Evolutionary conservation across 2,888 invertebrate species (phyloP).

Genomic region (Uropetala carovei): DNA sequence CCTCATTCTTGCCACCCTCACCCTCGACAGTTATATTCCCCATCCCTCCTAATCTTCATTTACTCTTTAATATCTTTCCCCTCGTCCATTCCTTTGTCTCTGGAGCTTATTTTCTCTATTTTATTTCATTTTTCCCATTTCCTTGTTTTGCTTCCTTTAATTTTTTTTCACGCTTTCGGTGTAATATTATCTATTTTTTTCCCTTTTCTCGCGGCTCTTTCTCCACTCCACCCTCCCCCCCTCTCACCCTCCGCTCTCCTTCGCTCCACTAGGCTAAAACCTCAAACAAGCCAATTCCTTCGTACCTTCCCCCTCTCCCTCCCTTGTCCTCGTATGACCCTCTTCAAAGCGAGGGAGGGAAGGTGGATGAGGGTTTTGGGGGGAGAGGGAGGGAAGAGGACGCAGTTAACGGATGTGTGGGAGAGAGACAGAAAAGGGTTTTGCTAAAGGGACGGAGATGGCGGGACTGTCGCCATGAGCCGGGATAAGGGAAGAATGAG

Average conservation of each 20-base stretch:
- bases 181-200: not conserved
- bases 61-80: not conserved
- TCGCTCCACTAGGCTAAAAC: not conserved
- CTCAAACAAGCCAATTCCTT: not conserved
- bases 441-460: not conserved
- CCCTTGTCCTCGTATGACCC: not conserved
- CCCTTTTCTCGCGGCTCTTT: not conserved
- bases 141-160: not conserved
- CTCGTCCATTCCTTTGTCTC: not conserved
- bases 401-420: not conserved
- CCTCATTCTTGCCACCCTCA: not conserved
- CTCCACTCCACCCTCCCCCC: not conserved
- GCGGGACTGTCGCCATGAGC: not conserved
- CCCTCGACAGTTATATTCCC: not conserved
- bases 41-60: not conserved
- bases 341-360: not conserved
- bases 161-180: not conserved
- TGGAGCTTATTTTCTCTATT: not conserved
- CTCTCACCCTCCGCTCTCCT: not conserved
- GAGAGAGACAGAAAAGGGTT: not conserved
- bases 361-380: not conserved
- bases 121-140: not conserved
- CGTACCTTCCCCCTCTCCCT: too few relatives aligned
- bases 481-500: not conserved
- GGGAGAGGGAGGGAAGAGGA: not conserved